Percentiles rank a stretch among this genome's conserved stretches.
These are phyloP conservation scores for Plotosus lineatus DNA, from an alignment of 2,113 vertebrate genomes.

Conservation along the genomic window DNA sequence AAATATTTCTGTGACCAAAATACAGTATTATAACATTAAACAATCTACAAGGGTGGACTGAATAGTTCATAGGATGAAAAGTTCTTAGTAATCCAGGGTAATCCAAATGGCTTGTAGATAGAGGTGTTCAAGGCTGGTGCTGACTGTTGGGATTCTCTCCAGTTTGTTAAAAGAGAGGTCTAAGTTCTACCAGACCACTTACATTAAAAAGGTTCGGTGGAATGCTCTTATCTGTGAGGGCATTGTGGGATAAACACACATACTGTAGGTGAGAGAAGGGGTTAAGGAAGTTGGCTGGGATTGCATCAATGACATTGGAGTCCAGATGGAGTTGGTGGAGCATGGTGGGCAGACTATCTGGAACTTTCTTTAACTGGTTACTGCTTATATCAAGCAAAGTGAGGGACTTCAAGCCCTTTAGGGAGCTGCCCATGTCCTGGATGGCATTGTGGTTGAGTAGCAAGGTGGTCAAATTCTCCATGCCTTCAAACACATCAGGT, in stretches of 20 bases:
- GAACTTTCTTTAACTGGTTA: conserved; percentile 86
- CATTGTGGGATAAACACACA: conserved; percentile 86
- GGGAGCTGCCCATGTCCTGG: conserved; percentile 78
- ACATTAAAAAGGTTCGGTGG: conserved; percentile 87
- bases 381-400: conserved; percentile 85
- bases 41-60: too few species aligned
- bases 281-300: conserved; percentile 83
- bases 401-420: conserved; percentile 82
- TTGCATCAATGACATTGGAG: conserved; percentile 82
- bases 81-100: too few species aligned
- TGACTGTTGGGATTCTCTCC: conserved; percentile 89
- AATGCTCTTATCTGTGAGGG: conserved; percentile 85
- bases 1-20: too few species aligned
- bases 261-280: conserved; percentile 83
- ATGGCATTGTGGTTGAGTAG: conserved; percentile 88
- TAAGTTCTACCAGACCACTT: conserved; percentile 87
- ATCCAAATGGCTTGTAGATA: conserved; percentile 96
- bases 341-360: conserved; percentile 78
- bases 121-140: conserved; percentile 86
- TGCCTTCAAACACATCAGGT: conserved; percentile 78
- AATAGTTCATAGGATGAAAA: too few species aligned
- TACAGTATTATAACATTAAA: too few species aligned
- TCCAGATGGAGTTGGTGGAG: conserved; percentile 94
- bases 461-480: conserved; percentile 90
- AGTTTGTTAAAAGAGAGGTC: conserved; percentile 94